Percentiles rank a stretch among this genome's conserved stretches.
These are phyloP conservation scores for Cairina moschata DNA, from an alignment of 2,113 vertebrate species.

Conservation along the genomic window DNA sequence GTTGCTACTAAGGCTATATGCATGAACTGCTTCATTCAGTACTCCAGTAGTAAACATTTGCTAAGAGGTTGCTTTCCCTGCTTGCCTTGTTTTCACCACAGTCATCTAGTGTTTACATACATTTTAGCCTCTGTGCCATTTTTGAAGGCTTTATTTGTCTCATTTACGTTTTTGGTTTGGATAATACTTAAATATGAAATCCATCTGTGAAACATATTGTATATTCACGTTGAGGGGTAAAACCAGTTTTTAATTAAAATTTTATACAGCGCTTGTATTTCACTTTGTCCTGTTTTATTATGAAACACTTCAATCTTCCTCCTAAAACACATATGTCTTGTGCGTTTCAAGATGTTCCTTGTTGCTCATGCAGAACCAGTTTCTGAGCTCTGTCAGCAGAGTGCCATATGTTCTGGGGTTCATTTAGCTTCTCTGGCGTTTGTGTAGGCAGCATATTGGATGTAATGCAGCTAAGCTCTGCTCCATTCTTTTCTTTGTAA, in stretches of 20 bases:
- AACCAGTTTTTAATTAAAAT: slow-evolving; percentile 84
- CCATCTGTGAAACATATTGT: slow-evolving; percentile 84
- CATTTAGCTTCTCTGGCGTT: slow-evolving; percentile 74
- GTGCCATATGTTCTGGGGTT: slow-evolving; percentile 78
- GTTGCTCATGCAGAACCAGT: slow-evolving; percentile 72
- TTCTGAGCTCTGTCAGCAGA: slow-evolving; percentile 75
- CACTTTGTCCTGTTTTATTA: slow-evolving; percentile 85
- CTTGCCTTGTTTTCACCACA: slow-evolving; percentile 71
- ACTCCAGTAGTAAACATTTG: slow-evolving; percentile 40
- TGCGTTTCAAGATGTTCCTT: slow-evolving; percentile 81
- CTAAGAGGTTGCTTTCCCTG: slow-evolving; percentile 57
- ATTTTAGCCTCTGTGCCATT: slow-evolving; percentile 76
- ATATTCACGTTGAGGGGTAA: slow-evolving; percentile 73
- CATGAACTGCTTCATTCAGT: slow-evolving; percentile 3
- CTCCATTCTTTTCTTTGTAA: slow-evolving; percentile 68
- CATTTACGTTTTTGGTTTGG: slow-evolving; percentile 74
- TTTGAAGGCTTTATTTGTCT: slow-evolving; percentile 80
- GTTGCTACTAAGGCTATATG: not conserved
- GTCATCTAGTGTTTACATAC: slow-evolving; percentile 75
- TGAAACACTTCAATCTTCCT: slow-evolving; percentile 82
- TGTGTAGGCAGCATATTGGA: slow-evolving; percentile 75
- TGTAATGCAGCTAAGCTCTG: slow-evolving; percentile 56
- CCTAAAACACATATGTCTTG: slow-evolving; percentile 84
- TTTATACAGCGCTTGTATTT: slow-evolving; percentile 79
- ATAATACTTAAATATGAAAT: slow-evolving; percentile 79